Conservation (phyloP, 2,797 vertebrate genomes). For the Lophius americanus region DNA sequence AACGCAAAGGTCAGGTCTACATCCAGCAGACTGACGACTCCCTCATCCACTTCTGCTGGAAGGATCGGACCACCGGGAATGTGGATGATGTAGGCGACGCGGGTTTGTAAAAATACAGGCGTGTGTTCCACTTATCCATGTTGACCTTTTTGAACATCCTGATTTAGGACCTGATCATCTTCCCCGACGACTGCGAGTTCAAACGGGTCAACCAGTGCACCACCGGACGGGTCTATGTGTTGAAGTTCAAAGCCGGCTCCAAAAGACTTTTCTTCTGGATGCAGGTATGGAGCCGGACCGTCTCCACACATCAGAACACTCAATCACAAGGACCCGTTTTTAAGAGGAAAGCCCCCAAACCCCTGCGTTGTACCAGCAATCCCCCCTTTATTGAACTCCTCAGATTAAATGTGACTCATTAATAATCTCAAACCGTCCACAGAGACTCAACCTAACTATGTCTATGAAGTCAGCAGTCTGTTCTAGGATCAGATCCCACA, state of each 20-base stretch:
- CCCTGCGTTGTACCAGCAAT: no score
- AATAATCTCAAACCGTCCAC: no score
- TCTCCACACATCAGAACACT: neutral
- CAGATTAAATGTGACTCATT: no score
- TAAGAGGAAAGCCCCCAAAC: no score
- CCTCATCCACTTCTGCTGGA: conserved; percentile 98
- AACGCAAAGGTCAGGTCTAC: conserved; percentile 95
- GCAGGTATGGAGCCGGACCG: conserved; percentile 84
- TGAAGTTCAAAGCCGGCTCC: conserved; percentile 97
- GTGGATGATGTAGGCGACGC: conserved; percentile 91
- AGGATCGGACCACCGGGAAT: conserved; percentile 91
- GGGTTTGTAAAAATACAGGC: neutral
- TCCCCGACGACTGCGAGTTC: conserved; percentile 98
- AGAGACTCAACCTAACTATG: no score
- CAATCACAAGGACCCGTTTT: no score
- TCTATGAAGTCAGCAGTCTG: no score
- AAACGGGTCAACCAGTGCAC: conserved; percentile 95
- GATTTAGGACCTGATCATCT: conserved; percentile 94
- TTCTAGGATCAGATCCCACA: no score
- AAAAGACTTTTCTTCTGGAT: conserved; percentile 99
- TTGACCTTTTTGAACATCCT: neutral
- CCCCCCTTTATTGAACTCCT: no score
- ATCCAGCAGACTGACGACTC: conserved; percentile 98
- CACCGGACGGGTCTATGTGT: conserved; percentile 93
- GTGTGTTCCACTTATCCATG: neutral